These are phyloP conservation scores for Ophiodon elongatus DNA, from an alignment of 2,113 vertebrate species.

Conservation along the genomic window DNA sequence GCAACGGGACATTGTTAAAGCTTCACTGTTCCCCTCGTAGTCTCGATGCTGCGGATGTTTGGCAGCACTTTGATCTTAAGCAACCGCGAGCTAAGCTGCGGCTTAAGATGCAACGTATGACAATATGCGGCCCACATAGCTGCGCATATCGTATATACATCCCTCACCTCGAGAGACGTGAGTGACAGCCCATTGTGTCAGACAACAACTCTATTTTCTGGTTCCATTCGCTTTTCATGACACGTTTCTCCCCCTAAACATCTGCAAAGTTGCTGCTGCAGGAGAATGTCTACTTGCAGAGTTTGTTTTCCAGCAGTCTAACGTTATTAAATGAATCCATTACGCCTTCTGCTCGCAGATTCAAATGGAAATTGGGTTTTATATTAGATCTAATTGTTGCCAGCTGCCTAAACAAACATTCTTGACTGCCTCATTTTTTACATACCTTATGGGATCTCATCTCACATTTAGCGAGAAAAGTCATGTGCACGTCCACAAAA, in stretches of 20 bases:
- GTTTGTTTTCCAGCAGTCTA: not conserved
- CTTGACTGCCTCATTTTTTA: not conserved
- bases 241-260: not conserved
- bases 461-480: not conserved
- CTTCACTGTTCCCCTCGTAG: constrained; percentile 22
- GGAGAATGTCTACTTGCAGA: not conserved
- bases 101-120: constrained; percentile 49
- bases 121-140: constrained; percentile 30
- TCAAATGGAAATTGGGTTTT: not conserved
- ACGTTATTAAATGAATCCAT: not conserved
- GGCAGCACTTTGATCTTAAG: constrained; percentile 50
- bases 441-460: not conserved
- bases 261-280: not conserved
- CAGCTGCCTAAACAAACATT: not conserved
- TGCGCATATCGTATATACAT: constrained; percentile 9
- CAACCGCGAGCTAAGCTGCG: constrained; percentile 35
- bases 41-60: constrained; percentile 26
- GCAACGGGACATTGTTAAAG: constrained; percentile 37
- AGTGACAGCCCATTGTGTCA: constrained; percentile 33
- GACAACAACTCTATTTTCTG: not conserved
- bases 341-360: not conserved
- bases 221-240: not conserved
- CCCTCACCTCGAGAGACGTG: constrained; percentile 10
- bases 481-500: not conserved
- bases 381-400: not conserved